phyloP scores from a whole-genome alignment of 2,113 vertebrate species.

The Manacus vitellinus region DNA sequence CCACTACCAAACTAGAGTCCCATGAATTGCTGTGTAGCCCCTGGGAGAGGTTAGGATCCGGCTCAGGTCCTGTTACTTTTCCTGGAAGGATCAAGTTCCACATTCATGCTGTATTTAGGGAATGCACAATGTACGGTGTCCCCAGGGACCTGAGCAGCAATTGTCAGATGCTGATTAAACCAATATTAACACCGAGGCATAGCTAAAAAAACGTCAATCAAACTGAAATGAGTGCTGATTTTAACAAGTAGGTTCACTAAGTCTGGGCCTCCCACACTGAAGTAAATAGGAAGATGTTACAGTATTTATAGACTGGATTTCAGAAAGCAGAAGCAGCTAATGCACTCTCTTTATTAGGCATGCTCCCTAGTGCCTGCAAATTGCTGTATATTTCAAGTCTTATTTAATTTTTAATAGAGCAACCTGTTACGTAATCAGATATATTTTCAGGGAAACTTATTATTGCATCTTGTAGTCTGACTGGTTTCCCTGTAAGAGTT shows the following conservation, averaged over 20 bases:
- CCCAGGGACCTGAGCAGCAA: neutral
- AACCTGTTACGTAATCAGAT: conserved; percentile 19
- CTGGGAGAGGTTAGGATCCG: neutral
- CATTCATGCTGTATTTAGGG: neutral
- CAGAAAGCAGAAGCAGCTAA: conserved; percentile 43
- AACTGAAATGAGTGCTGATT: neutral
- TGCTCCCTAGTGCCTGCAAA: conserved; percentile 33
- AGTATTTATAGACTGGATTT: conserved; percentile 50
- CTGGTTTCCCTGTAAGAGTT: conserved; percentile 31
- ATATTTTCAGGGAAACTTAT: conserved; percentile 33
- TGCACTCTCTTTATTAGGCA: conserved; percentile 53
- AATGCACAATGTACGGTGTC: neutral
- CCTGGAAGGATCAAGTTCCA: neutral
- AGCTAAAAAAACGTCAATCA: neutral
- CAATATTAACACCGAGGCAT: neutral
- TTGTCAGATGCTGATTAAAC: neutral
- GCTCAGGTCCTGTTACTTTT: neutral
- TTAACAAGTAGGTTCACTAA: conserved; percentile 22
- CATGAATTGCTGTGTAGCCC: neutral
- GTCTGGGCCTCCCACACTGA: neutral
- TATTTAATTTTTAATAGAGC: conserved; percentile 66
- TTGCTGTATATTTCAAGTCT: conserved; percentile 59
- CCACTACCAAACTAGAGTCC: neutral
- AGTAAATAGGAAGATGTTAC: conserved; percentile 45
- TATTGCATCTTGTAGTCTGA: conserved; percentile 12